Conservation (phyloP, 1,140 invertebrate species). For the Drosophila obscura region DNA sequence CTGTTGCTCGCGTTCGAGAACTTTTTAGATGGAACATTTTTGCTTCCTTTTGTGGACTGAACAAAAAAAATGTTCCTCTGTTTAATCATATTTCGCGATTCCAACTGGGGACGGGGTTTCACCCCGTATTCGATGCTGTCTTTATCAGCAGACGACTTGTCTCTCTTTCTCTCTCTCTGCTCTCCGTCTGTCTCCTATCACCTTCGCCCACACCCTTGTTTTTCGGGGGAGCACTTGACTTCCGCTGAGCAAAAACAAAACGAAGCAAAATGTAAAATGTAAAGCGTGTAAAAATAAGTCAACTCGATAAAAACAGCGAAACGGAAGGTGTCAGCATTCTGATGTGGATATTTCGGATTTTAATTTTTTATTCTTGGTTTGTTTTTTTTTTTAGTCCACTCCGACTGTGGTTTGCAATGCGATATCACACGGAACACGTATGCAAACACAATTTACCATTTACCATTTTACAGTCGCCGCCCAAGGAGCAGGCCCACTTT, state of each 20-base stretch:
- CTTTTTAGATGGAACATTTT: too few relatives aligned
- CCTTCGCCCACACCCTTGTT: too few relatives aligned
- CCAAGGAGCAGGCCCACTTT: constrained; percentile 26
- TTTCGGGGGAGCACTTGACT: constrained; percentile 17
- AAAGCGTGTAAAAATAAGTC: constrained; percentile 34
- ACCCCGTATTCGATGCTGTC: too few relatives aligned
- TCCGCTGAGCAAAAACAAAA: constrained; percentile 29
- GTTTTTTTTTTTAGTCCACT: constrained; percentile 31
- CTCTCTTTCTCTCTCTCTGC: too few relatives aligned
- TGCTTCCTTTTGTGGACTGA: too few relatives aligned
- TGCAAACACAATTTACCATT: constrained; percentile 44
- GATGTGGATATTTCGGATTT: neutral
- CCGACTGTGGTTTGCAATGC: neutral
- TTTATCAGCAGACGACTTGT: too few relatives aligned
- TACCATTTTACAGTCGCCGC: constrained; percentile 31
- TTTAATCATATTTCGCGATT: too few relatives aligned
- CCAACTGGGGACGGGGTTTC: too few relatives aligned
- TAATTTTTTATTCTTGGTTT: constrained; percentile 9
- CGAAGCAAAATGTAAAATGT: constrained; percentile 26
- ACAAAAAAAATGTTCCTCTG: too few relatives aligned
- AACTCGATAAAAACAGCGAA: constrained; percentile 22
- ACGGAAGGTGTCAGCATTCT: constrained; percentile 37
- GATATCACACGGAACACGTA: constrained; percentile 4
- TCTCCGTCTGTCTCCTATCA: too few relatives aligned
- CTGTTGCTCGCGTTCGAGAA: too few relatives aligned